These are phyloP conservation scores for Montipora capitata DNA, from an alignment of 92 coral and sea anemone genomes.

Conservation along the genomic window DNA sequence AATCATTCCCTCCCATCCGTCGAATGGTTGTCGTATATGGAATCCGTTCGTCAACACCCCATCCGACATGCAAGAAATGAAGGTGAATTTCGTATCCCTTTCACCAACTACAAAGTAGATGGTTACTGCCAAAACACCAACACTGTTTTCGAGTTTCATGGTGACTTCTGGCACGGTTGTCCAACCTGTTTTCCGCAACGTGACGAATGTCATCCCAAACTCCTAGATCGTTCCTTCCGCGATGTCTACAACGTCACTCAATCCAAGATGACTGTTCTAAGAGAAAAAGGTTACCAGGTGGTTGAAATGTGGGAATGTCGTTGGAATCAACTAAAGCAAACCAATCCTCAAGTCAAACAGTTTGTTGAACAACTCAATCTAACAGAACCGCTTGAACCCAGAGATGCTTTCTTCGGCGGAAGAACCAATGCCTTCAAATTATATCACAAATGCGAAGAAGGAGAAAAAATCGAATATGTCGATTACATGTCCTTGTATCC, in stretches of 20 bases:
- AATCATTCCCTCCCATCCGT: not conserved
- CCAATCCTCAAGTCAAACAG: not conserved
- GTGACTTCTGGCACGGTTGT: constrained; percentile 53
- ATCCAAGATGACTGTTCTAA: no score
- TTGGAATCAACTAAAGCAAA: no score
- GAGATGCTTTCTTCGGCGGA: not conserved
- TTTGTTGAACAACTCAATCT: not conserved
- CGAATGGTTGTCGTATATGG: not conserved
- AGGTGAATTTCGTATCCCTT: not conserved
- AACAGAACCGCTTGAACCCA: not conserved
- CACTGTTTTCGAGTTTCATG: constrained; percentile 54
- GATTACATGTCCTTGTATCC: not conserved
- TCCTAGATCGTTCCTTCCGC: not conserved
- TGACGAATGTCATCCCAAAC: not conserved
- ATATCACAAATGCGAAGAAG: not conserved
- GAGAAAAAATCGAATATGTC: not conserved
- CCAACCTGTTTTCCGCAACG: not conserved
- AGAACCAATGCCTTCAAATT: not conserved
- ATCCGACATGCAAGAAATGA: not conserved
- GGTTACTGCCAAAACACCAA: not conserved
- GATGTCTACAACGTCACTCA: not conserved
- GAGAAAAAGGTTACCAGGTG: not conserved
- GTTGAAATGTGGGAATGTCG: not conserved
- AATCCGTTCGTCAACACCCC: not conserved
- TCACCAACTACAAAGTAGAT: not conserved